Percentiles rank a stretch among this genome's conserved stretches.
Conservation (phyloP, 2,888 invertebrate species). For the Actias luna region DNA sequence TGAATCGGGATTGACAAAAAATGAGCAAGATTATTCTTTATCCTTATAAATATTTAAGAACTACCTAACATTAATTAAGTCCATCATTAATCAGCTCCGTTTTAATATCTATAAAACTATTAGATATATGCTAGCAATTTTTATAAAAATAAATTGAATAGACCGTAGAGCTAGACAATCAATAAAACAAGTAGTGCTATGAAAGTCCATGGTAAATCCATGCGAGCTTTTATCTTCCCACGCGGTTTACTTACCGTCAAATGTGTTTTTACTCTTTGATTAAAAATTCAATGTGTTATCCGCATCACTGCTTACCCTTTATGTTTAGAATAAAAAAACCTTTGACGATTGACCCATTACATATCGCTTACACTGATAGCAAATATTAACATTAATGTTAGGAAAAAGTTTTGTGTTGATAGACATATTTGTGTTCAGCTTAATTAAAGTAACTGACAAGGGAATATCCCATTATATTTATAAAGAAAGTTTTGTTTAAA, state of each 20-base stretch:
- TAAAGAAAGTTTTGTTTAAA: neutral
- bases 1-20: neutral
- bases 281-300: conserved; percentile 69
- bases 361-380: conserved; percentile 12
- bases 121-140: neutral
- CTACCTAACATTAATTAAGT: neutral
- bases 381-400: neutral
- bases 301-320: conserved; percentile 69
- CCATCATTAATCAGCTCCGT: conserved; percentile 2
- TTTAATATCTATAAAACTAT: neutral
- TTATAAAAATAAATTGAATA: conserved; percentile 24
- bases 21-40: neutral
- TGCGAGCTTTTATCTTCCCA: conserved; percentile 62
- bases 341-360: conserved; percentile 52
- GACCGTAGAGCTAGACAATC: conserved; percentile 16
- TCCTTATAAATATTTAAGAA: neutral
- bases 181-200: conserved; percentile 23
- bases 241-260: conserved; percentile 64
- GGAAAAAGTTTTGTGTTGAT: neutral
- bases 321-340: conserved; percentile 55
- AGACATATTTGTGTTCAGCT: neutral
- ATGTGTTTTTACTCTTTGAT: conserved; percentile 63
- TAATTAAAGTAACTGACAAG: neutral
- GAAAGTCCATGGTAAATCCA: conserved; percentile 44
- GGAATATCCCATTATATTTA: neutral